phyloP scores from a whole-genome alignment of 2,797 vertebrate genomes.

The Epinephelus awoara region DNA sequence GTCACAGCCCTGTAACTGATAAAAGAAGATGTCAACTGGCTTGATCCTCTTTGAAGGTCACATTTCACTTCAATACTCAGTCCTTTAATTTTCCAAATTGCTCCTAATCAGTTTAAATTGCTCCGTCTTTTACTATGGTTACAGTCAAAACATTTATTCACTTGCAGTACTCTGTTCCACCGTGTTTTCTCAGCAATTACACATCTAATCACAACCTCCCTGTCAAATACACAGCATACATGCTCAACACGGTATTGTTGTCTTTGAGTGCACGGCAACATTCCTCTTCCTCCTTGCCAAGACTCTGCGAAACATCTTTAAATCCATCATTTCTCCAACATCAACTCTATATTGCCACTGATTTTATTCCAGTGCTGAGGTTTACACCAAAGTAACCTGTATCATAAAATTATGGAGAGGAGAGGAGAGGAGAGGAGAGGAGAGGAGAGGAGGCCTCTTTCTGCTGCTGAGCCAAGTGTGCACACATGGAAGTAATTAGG shows the following conservation, averaged over 20 bases:
- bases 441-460: slow-evolving; percentile 52
- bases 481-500: slow-evolving; percentile 81
- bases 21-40: neutral
- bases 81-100: neutral
- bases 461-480: slow-evolving; percentile 55
- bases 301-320: neutral
- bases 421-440: slow-evolving; percentile 19
- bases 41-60: no score
- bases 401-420: neutral
- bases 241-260: neutral
- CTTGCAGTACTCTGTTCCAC: neutral
- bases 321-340: neutral
- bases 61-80: neutral
- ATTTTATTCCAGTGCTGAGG: no score
- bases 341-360: neutral
- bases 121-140: neutral
- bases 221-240: slow-evolving; percentile 4
- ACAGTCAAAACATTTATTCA: neutral
- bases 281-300: neutral
- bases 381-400: no score
- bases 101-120: neutral
- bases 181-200: neutral
- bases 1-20: neutral
- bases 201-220: neutral
- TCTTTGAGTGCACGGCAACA: neutral